Conservation (phyloP, 1,140 invertebrate species). For the Drosophila ambigua region DNA sequence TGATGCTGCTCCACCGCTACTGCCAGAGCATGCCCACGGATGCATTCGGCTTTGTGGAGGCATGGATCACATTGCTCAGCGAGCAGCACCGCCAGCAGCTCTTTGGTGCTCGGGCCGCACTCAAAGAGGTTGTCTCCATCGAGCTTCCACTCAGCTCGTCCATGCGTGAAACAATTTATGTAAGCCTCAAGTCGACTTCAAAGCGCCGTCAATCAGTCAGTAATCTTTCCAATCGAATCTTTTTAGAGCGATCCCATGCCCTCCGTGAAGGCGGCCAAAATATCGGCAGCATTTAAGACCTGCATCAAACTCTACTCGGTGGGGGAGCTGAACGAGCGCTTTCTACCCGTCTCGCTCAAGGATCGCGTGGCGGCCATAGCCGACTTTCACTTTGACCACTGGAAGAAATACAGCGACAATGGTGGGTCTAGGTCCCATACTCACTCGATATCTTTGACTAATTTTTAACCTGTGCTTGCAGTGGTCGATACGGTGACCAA, state of each 20-base stretch:
- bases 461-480: constrained; percentile 27
- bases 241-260: constrained; percentile 86
- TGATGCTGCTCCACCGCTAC: constrained; percentile 89
- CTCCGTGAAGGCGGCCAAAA: constrained; percentile 89
- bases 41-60: constrained; percentile 87
- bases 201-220: too few species aligned
- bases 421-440: constrained; percentile 29
- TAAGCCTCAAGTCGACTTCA: constrained; percentile 19
- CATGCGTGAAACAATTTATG: constrained; percentile 71
- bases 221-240: constrained; percentile 2
- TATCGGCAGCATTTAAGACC: constrained; percentile 90
- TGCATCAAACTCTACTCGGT: constrained; percentile 89
- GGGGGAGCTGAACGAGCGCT: constrained; percentile 91
- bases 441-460: not conserved
- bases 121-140: constrained; percentile 71
- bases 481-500: not conserved
- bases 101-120: not conserved
- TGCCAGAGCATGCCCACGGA: constrained; percentile 92
- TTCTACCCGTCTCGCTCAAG: constrained; percentile 89
- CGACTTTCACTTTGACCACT: constrained; percentile 73
- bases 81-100: not conserved
- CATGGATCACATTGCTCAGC: constrained; percentile 39
- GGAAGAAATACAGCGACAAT: constrained; percentile 86
- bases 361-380: constrained; percentile 69
- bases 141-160: constrained; percentile 89